Evolutionary conservation across 2,113 vertebrate genomes (phyloP), one percentile per base, ranked within the genome.

Genomic region (Chloropsis cyanopogon): DNA sequence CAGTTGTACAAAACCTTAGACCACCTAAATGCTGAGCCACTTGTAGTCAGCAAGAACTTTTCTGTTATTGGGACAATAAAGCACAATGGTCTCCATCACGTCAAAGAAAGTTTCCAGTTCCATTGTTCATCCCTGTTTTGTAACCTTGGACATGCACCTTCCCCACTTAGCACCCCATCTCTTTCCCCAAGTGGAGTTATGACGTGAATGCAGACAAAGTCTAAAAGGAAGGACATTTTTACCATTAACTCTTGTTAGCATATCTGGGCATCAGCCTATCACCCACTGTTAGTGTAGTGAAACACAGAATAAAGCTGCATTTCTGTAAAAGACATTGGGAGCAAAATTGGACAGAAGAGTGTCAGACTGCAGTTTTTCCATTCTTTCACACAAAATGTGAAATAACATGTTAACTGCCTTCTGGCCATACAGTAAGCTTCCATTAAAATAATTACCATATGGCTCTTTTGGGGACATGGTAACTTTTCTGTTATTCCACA

Each of bases 361-460:
- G 92, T 96, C 94, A 96, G 90, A 95, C 86, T 96, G 82, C 88
- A 88, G 76, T 93, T 96, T 72, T 92, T 79, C 92, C 92, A 88
- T 96, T 96, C 93, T 96, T 94, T 93, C 80, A 88, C 93, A 91
- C 64, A 90, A 95, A 95, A 92, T 83, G 90, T 86, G 82, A 93
- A 95, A 93, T 96, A 92, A 47, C 92, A 90, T 72, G 85, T 86
- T 95, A 96, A 96, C 86, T 92, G 82, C 95, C 95, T 91, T 95
- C 90, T 93, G 92, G 86, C 79, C 92, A 94, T 95, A 95, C 70
- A 96, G 82, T 80, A 92, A 90, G 79, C 52, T 83, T 86, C 86
- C 69, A 95, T 94, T 96, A 96, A 96, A 96, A 95, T 93, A 95
- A 96, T 93, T 86, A 88, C 90, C 94, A 96, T 94, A 96, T 96